A percentile compares a stretch with the other conserved stretches of the same genome.
phyloP scores from a whole-genome alignment of 2,113 vertebrate genomes.

The Catagonus wagneri region DNA sequence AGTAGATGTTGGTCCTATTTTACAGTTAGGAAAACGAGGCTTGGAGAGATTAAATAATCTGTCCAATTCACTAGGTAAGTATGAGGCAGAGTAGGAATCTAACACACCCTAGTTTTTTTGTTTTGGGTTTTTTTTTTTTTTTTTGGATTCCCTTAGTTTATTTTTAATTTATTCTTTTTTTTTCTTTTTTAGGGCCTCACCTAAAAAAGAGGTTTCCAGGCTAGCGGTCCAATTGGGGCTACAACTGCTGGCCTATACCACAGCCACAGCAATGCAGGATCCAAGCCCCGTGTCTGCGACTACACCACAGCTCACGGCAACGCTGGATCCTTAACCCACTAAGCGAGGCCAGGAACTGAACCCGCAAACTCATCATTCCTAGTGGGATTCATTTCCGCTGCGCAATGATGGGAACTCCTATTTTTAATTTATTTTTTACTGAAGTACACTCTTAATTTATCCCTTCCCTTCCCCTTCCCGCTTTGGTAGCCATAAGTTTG shows the following conservation, averaged over 20 bases:
- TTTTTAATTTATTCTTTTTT: background rate
- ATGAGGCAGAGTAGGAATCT: background rate
- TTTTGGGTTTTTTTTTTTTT: background rate
- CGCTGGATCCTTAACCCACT: too few species aligned
- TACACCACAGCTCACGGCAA: too few species aligned
- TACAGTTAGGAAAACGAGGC: background rate
- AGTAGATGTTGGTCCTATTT: background rate
- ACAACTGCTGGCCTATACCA: too few species aligned
- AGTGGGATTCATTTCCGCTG: too few species aligned
- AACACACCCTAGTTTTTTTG: background rate
- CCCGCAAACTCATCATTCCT: too few species aligned
- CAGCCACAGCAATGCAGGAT: too few species aligned
- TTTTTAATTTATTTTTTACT: background rate
- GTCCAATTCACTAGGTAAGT: background rate
- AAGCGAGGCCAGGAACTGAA: too few species aligned
- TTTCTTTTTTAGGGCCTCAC: too few species aligned
- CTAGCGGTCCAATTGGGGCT: too few species aligned
- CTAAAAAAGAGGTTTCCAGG: too few species aligned
- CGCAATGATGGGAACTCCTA: too few species aligned
- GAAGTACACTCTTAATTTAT: background rate
- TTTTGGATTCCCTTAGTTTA: background rate
- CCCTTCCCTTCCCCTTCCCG: background rate
- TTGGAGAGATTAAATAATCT: background rate
- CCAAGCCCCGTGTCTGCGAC: too few species aligned
- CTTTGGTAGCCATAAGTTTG: background rate